A percentile compares a stretch with the other conserved stretches of the same genome.
Conservation (phyloP, 2,113 vertebrate genomes). For the Tamias sibiricus region DNA sequence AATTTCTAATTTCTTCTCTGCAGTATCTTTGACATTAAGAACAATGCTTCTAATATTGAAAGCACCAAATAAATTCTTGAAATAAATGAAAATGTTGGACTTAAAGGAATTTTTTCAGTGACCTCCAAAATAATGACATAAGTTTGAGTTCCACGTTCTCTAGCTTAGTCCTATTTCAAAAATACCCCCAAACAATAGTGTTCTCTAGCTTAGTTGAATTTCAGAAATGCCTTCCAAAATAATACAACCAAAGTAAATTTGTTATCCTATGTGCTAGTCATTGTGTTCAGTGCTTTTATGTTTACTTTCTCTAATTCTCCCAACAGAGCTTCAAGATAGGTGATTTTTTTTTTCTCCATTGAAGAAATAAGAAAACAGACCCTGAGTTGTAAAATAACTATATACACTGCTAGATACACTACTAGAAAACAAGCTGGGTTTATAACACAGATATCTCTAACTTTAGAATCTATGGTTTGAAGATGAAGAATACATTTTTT, state of each 20-base stretch:
- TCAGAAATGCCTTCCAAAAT: neutral
- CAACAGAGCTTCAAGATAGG: neutral
- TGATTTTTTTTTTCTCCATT: neutral
- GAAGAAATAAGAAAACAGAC: neutral
- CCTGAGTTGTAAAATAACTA: slow-evolving; percentile 16
- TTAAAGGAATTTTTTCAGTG: neutral
- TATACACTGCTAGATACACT: neutral
- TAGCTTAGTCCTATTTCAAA: slow-evolving; percentile 45
- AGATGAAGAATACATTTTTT: slow-evolving; percentile 34
- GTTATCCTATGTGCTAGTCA: neutral
- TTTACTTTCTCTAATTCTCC: neutral
- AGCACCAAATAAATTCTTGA: slow-evolving; percentile 32
- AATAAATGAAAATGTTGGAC: slow-evolving; percentile 23
- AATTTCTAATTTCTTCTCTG: slow-evolving; percentile 29
- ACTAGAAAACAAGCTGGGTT: neutral
- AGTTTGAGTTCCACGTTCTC: slow-evolving; percentile 55
- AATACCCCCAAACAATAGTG: neutral
- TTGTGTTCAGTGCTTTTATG: neutral
- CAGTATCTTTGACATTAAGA: neutral
- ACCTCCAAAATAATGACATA: slow-evolving; percentile 31
- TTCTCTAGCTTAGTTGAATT: slow-evolving; percentile 43
- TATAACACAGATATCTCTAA: slow-evolving; percentile 33
- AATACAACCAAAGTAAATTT: neutral
- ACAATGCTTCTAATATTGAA: neutral
- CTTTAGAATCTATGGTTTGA: slow-evolving; percentile 14